These are phyloP conservation scores for Brachionus angularis DNA, from an alignment of 1,140 invertebrate species.

Conservation along the genomic window DNA sequence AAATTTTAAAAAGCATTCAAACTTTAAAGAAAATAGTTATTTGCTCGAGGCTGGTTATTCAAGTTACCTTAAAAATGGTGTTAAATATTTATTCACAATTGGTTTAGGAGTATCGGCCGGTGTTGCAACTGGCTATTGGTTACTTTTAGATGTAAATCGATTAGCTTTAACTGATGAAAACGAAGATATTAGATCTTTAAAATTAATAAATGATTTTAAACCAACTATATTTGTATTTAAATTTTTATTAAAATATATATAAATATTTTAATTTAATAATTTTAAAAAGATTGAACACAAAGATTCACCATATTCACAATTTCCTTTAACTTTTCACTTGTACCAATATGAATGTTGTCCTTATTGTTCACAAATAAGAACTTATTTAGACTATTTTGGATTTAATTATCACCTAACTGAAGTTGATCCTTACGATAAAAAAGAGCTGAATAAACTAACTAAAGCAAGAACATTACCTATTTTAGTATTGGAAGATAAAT, in stretches of 20 bases:
- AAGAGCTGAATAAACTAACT: conserved; percentile 82
- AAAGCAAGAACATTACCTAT: conserved; percentile 92
- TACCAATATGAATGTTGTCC: conserved; percentile 43
- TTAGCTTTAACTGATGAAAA: neutral
- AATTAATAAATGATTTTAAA: neutral
- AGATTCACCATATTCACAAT: neutral
- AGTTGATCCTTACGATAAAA: conserved; percentile 84
- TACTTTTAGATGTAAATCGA: neutral
- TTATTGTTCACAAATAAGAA: conserved; percentile 95
- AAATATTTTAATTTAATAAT: neutral
- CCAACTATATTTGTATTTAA: neutral
- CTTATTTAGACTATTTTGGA: conserved; percentile 86
- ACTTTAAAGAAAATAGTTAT: too few species aligned
- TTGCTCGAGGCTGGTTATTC: too few species aligned
- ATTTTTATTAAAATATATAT: neutral
- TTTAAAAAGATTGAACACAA: neutral
- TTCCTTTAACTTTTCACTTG: conserved; percentile 20
- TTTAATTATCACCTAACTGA: conserved; percentile 92
- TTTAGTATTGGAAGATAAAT: conserved; percentile 21
- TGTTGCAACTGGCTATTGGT: neutral
- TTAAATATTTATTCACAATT: conserved; percentile 2
- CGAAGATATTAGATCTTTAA: conserved; percentile 1
- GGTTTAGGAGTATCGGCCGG: neutral
- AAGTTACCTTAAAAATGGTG: too few species aligned
- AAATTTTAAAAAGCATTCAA: too few species aligned